phyloP scores from a whole-genome alignment of 2,797 vertebrate species.

The Poecilia wingei region DNA sequence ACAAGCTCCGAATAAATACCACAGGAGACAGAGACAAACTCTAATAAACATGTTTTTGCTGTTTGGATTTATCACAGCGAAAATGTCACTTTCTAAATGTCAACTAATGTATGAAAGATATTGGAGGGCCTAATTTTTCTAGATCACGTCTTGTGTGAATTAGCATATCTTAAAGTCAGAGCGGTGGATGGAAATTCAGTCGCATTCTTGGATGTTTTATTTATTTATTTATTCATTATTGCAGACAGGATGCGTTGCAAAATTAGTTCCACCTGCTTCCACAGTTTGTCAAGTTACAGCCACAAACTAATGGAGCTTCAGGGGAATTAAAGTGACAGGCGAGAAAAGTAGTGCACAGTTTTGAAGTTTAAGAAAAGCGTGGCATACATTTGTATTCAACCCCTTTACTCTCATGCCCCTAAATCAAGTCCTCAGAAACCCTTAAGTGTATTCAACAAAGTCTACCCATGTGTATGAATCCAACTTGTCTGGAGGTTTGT shows the following conservation, averaged over 20 bases:
- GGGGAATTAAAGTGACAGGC: neutral
- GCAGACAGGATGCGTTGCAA: slow-evolving; percentile 1
- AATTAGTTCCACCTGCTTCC: neutral
- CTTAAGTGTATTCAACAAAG: neutral
- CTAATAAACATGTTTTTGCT: slow-evolving; percentile 56
- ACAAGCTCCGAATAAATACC: slow-evolving; percentile 59
- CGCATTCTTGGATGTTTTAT: slow-evolving; percentile 19
- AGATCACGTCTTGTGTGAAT: slow-evolving; percentile 29
- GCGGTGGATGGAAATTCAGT: neutral
- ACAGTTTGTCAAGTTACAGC: neutral
- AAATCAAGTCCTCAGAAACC: neutral
- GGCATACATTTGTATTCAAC: neutral
- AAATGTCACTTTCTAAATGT: slow-evolving; percentile 56
- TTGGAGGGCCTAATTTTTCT: slow-evolving; percentile 24
- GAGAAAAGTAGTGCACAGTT: neutral
- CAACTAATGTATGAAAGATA: slow-evolving; percentile 42
- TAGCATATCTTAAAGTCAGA: slow-evolving; percentile 24
- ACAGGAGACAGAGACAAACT: slow-evolving; percentile 48
- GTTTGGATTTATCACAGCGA: slow-evolving; percentile 34
- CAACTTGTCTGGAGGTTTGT: neutral
- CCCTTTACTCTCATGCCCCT: neutral
- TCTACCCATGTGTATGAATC: neutral
- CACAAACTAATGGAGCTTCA: neutral
- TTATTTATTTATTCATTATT: slow-evolving; percentile 18
- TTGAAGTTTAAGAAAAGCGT: neutral